Conservation (phyloP, 1,140 invertebrate species). For the Aphelenchoides fujianensis region DNA sequence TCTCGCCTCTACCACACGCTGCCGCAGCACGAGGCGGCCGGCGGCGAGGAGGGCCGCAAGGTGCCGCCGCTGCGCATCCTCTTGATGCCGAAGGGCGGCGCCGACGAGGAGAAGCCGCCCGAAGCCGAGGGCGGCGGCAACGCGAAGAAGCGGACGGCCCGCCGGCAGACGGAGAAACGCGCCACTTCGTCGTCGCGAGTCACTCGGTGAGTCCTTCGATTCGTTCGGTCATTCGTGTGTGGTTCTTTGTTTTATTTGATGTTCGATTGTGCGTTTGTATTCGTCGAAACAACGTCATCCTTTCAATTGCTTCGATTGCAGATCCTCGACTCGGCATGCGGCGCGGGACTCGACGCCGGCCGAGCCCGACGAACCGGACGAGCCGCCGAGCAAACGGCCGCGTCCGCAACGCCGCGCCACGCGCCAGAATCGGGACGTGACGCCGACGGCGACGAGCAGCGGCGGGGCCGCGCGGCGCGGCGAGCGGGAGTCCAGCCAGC, state of each 20-base stretch:
- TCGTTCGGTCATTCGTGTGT: too few relatives aligned
- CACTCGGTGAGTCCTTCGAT: not conserved
- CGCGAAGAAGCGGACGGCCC: not conserved
- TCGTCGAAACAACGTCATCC: too few relatives aligned
- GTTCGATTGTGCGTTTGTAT: too few relatives aligned
- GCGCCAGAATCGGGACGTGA: not conserved
- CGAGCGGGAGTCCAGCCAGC: not conserved
- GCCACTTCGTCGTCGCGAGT: not conserved
- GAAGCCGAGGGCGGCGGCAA: not conserved
- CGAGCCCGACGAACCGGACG: not conserved
- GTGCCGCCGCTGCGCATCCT: constrained; percentile 8
- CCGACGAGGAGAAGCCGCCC: not conserved
- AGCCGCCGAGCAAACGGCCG: not conserved
- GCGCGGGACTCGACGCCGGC: not conserved
- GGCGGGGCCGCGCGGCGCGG: not conserved
- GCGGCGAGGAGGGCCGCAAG: not conserved
- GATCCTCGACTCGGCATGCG: not conserved
- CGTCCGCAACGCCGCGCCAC: not conserved
- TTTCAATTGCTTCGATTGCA: constrained; percentile 1
- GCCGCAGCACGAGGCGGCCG: too few relatives aligned
- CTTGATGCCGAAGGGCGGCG: not conserved
- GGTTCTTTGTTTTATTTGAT: too few relatives aligned
- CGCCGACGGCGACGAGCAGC: too few relatives aligned
- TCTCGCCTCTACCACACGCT: too few relatives aligned
- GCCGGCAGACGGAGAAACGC: not conserved